These are phyloP conservation scores for Azemiops feae DNA, from an alignment of 2,113 vertebrate species.

Conservation along the genomic window DNA sequence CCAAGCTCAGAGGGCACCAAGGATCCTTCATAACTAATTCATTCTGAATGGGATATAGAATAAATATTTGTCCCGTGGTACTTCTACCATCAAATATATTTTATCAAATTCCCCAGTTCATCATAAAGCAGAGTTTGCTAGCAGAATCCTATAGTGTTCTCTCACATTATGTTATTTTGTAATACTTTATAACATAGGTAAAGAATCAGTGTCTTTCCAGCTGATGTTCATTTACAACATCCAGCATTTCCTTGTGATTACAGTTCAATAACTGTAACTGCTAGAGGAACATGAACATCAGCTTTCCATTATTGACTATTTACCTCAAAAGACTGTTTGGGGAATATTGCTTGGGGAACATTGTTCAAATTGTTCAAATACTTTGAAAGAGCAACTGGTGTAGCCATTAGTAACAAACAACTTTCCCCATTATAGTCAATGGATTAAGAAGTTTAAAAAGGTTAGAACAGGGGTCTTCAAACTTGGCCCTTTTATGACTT, in stretches of 20 bases:
- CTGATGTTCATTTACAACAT: neutral
- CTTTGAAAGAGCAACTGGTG: slow-evolving; percentile 8
- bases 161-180: fast-evolving
- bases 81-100: neutral
- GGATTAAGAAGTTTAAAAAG: neutral
- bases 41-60: neutral
- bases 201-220: neutral
- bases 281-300: neutral
- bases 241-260: neutral
- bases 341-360: neutral
- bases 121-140: neutral
- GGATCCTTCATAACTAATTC: neutral
- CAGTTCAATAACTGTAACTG: neutral
- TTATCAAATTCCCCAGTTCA: neutral
- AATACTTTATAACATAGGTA: neutral
- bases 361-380: slow-evolving; percentile 8
- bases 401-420: neutral
- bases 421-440: neutral
- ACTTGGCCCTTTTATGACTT: no score
- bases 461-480: neutral
- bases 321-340: neutral
- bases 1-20: neutral
- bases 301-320: neutral
- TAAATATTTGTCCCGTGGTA: neutral
- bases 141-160: neutral